Base-by-base conservation (phyloP, 2,113 vertebrate species). In the Felis chaus region DNA sequence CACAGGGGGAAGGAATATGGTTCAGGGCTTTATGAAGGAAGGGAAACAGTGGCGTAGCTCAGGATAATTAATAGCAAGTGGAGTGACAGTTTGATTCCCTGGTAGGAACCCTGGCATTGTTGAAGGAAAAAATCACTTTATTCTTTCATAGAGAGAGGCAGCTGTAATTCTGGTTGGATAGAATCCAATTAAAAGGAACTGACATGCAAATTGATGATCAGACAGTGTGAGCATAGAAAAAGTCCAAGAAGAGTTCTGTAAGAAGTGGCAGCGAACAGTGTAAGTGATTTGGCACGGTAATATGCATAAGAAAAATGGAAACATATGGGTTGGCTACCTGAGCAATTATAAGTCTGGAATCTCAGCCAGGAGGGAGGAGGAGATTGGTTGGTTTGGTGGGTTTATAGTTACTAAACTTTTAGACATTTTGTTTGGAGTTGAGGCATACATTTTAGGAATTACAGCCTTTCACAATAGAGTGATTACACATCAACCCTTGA, bases 51-150 rank as follows among this genome's bases (percentile, higher is more conserved):
- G 96, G 71, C 3, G 5, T 23, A 73, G 96, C 91, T 41, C 92
- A 80, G 90, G 74, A 86, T 97, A 95, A 97, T 65, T 98, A 98
- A 97, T 98, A 96, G 85, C 86, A 96, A 96, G 36, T 85, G 81
- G 82, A 95, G n/a, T 90, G 96, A 98, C 91, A 90, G 86, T 97
- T 97, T 97, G 98, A 88, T 91, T 98, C 69, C 97, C 98, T 96
- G 19, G 1, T 36, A 97, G 97, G 94, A 95, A 93, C 91, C 82
- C 92, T 96, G 81, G 89, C 76, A 79, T 98, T 98, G 92, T 48
- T 97, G 95, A 96, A 97, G 84, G 90, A 63, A 82, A 96, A 97
- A 97, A 97, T 91, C 91, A 39, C 39, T 31, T 97, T 96, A 91
- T 96, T 94, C 89, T 94, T 97, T 95, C 71, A 7, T 48, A 97